A percentile compares a stretch with the other conserved stretches of the same genome.
Evolutionary conservation across 2,888 invertebrate species (phyloP).

Genomic region (Meliscaeva auricollis): DNA sequence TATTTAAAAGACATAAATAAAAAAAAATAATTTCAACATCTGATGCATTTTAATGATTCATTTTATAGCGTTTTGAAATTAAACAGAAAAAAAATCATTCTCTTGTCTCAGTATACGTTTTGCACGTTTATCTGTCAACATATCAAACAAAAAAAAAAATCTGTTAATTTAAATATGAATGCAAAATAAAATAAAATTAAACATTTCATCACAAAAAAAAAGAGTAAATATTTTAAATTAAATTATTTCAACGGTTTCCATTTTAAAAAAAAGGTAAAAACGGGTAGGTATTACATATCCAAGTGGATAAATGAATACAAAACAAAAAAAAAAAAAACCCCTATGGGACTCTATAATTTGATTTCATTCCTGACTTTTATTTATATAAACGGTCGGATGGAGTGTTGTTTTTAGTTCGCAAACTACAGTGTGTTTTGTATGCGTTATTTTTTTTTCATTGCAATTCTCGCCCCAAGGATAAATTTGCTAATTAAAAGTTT

Average conservation of each 20-base stretch:
- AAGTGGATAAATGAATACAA: not conserved
- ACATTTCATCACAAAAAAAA: not conserved
- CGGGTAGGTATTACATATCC: not conserved
- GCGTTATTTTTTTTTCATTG: too few species aligned
- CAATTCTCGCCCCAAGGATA: constrained; percentile 40
- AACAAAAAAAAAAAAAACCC: constrained; percentile 23
- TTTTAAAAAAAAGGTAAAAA: constrained; percentile 20
- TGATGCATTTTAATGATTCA: constrained; percentile 34
- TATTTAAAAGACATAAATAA: not conserved
- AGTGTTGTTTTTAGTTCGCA: not conserved
- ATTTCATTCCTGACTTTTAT: constrained; percentile 52
- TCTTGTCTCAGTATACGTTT: not conserved
- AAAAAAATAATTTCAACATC: constrained; percentile 25
- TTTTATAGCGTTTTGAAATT: not conserved
- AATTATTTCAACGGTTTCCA: constrained; percentile 34
- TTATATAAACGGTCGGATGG: constrained; percentile 18
- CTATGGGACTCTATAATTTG: constrained; percentile 43
- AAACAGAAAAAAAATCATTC: not conserved
- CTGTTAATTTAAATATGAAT: constrained; percentile 13
- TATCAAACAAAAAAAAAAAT: constrained; percentile 11
- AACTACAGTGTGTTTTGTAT: not conserved
- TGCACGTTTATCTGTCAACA: constrained; percentile 25
- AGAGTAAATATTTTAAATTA: constrained; percentile 15
- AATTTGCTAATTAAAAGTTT: constrained; percentile 72
- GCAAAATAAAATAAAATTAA: constrained; percentile 4